Percentiles rank a stretch among this genome's conserved stretches.
Conservation (phyloP, 2,888 invertebrate genomes). For the Mantis religiosa region DNA sequence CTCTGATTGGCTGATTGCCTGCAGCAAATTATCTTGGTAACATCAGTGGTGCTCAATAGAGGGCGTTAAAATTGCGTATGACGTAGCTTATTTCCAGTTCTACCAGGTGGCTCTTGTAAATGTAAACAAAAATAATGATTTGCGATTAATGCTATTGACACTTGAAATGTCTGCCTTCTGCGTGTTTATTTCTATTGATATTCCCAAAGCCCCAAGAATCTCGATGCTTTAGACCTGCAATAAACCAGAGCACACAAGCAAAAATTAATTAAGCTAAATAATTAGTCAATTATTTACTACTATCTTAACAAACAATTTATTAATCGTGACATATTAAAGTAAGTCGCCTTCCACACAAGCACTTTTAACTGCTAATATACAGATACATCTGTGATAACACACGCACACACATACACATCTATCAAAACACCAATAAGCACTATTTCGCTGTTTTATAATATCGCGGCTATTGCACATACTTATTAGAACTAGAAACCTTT, state of each 20-base stretch:
- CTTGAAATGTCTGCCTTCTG: background rate
- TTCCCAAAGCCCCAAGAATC: background rate
- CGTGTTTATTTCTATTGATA: too few species aligned
- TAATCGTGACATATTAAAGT: too few species aligned
- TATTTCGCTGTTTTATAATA: too few species aligned
- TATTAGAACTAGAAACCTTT: too few species aligned
- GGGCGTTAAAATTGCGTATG: background rate
- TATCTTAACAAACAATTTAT: too few species aligned
- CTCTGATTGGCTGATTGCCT: background rate
- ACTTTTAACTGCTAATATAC: too few species aligned
- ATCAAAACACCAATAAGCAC: too few species aligned
- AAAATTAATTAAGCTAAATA: background rate
- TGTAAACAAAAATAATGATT: background rate
- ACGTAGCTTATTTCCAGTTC: background rate
- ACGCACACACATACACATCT: too few species aligned
- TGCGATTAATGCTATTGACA: background rate
- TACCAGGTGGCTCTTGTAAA: background rate
- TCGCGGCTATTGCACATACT: too few species aligned
- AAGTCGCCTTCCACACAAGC: too few species aligned
- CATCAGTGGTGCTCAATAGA: background rate
- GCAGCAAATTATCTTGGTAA: background rate
- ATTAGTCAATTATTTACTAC: background rate
- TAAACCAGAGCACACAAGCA: background rate
- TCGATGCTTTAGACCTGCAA: background rate
- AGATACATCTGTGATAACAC: too few species aligned